A percentile compares a stretch with the other conserved stretches of the same genome.
Evolutionary conservation across 2,797 vertebrate genomes (phyloP).

Genomic region (Sternarchorhynchus goeldii): DNA sequence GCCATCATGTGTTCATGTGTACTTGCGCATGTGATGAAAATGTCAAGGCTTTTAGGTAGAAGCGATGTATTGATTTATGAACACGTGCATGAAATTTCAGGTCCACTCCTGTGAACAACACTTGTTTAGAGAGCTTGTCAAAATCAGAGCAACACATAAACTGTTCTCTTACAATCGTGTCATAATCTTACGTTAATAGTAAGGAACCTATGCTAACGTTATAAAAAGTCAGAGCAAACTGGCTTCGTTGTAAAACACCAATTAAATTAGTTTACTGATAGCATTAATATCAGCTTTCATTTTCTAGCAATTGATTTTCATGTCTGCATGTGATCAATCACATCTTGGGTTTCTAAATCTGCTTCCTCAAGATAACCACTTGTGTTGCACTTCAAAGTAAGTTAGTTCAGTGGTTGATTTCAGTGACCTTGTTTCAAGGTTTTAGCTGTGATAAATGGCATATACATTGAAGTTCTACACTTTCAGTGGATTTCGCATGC

Average conservation of each 20-base stretch:
- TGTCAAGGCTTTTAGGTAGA: background rate
- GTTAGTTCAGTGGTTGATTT: too few relatives aligned
- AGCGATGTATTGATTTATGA: background rate
- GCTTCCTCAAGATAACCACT: conserved; percentile 24
- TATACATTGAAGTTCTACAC: background rate
- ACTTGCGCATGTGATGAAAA: conserved; percentile 32
- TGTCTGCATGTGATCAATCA: too few relatives aligned
- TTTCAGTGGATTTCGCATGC: background rate
- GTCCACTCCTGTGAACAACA: too few relatives aligned
- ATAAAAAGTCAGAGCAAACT: background rate
- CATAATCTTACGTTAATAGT: too few relatives aligned
- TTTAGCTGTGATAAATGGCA: background rate
- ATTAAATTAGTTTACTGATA: background rate
- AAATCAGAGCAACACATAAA: background rate
- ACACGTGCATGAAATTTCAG: background rate
- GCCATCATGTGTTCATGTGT: conserved; percentile 7
- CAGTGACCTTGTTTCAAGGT: background rate
- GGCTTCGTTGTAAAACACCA: background rate
- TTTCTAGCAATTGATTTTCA: background rate
- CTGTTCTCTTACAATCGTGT: too few relatives aligned
- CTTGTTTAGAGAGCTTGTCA: background rate
- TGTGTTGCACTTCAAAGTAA: background rate
- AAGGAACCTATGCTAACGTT: background rate
- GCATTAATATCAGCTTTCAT: background rate
- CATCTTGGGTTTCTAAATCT: background rate